Conservation (phyloP, 2,113 vertebrate species). For the Sturnira hondurensis region DNA sequence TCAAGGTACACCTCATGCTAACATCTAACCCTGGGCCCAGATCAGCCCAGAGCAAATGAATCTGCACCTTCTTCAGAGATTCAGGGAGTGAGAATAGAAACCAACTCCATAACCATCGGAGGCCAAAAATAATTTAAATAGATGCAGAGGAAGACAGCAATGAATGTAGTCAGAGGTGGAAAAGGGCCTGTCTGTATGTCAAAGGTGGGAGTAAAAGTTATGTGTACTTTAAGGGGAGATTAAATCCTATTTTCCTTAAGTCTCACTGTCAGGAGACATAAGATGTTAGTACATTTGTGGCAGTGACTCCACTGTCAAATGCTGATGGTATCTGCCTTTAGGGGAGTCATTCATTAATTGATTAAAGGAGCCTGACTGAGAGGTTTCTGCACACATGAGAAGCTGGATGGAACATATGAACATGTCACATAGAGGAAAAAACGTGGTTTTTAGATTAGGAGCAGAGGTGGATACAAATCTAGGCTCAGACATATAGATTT, state of each 20-base stretch:
- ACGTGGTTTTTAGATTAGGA: neutral
- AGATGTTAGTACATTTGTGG: neutral
- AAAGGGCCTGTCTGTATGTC: neutral
- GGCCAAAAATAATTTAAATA: neutral
- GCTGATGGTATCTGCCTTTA: neutral
- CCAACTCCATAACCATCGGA: no score
- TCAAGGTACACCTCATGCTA: neutral
- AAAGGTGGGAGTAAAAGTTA: neutral
- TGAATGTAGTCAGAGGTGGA: accelerated
- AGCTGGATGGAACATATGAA: neutral
- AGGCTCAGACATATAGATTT: neutral
- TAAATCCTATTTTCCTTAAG: neutral
- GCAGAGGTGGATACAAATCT: neutral
- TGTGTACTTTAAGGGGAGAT: neutral
- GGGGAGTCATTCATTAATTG: neutral
- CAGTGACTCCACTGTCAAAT: neutral
- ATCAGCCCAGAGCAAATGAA: neutral
- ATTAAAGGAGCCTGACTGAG: neutral
- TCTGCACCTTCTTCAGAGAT: neutral
- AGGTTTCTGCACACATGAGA: neutral
- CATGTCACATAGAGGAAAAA: neutral
- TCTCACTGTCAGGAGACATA: neutral
- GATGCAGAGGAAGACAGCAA: neutral
- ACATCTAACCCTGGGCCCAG: no score
- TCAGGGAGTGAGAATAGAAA: neutral